phyloP scores from a whole-genome alignment of 2,888 invertebrate genomes.

The Synanthedon tipuliformis region DNA sequence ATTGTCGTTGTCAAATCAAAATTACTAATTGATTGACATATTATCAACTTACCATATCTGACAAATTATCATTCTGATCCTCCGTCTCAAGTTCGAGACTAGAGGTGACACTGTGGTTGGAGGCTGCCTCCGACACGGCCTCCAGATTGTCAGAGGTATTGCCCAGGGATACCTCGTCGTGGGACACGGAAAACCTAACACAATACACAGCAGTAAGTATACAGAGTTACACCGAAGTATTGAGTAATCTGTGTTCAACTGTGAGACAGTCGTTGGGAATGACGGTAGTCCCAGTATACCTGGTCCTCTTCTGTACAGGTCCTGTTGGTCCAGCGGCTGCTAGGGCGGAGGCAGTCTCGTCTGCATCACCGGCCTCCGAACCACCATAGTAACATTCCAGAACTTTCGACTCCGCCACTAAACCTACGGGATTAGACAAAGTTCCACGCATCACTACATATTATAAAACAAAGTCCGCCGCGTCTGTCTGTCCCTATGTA shows the following conservation, averaged over 20 bases:
- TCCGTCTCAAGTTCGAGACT: conserved; percentile 89
- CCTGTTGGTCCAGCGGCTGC: conserved; percentile 37
- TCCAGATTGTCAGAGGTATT: conserved; percentile 95
- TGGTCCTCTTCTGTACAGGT: conserved; percentile 69
- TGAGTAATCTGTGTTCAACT: too few species aligned
- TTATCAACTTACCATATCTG: conserved; percentile 87
- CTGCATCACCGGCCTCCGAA: conserved; percentile 46
- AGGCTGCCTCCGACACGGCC: conserved; percentile 95
- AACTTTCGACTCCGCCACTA: conserved; percentile 72
- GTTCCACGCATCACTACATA: too few species aligned
- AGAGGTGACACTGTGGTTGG: conserved; percentile 94
- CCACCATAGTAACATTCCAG: conserved; percentile 63
- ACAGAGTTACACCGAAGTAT: too few species aligned
- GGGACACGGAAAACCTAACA: conserved; percentile 82
- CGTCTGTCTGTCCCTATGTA: too few species aligned
- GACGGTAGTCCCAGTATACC: conserved; percentile 29
- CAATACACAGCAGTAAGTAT: too few species aligned
- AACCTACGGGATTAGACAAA: conserved; percentile 26
- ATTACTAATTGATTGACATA: too few species aligned
- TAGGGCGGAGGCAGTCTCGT: conserved; percentile 48
- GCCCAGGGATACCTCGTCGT: conserved; percentile 92
- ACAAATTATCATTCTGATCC: conserved; percentile 92
- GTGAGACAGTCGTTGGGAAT: too few species aligned
- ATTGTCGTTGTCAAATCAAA: background rate
- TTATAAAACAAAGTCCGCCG: too few species aligned